Base-by-base conservation (phyloP, 2,888 invertebrate species). In the Subacronicta megacephala region DNA sequence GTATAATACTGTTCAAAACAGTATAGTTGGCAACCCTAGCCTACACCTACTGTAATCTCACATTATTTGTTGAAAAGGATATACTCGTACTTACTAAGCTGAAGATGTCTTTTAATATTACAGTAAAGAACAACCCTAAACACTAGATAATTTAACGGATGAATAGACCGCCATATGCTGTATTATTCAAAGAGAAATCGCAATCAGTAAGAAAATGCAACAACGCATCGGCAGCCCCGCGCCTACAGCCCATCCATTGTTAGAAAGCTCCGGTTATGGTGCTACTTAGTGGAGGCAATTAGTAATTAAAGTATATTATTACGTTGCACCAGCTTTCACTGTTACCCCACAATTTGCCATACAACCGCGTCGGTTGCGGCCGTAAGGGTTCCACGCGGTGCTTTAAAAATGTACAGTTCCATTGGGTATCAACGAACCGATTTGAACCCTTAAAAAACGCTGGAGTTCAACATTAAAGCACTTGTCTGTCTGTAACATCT, bases 271-370 rank as follows among this genome's bases (percentile, higher is more conserved):
- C 49, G 59, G 62, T 62, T 65, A 43, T 49, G 65, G 65, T 67
- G 56, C 71, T 66, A 72, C 71, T 82, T 70, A 70, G 64, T 61
- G 47, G 47, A 44, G 45, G 58, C 69, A 78, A 82, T 80, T 80
- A 82, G 64, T 41, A 46, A 54, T 60, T 54, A 66, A 53, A 73
- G 74, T 76, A 72, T 31, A 75, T 75, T 68, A 3, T 73, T 62
- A 69, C 50, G 50, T 49, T 57, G 40, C 42, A 47, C 23, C 60
- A 68, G 26, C 67, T 80, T 75, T 75, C 69, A 33, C 72, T 59
- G 33, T 37, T 33, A 63, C 55, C 58, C 59, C 23, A 64, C 62
- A 71, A 76, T 73, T 63, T 59, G 9, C 37, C 38, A 20, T 58
- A 49, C 61, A 58, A 59, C 45, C 38, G 17, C 41, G 23, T 56